Evolutionary conservation across 2,888 invertebrate genomes (phyloP).

Genomic region (Mayetiola destructor): DNA sequence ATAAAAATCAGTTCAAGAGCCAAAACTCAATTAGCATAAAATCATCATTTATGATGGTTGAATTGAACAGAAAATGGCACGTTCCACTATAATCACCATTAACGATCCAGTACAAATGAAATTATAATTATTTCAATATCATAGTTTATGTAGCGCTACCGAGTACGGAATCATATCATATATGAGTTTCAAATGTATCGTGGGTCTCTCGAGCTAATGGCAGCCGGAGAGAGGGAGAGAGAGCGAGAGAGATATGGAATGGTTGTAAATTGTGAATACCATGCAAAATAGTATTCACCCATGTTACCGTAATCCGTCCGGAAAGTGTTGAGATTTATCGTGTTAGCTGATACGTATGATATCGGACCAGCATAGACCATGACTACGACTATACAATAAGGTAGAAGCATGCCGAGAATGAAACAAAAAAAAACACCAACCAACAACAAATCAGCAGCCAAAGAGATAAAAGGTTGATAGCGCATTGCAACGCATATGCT

Average conservation of each 20-base stretch:
- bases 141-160: background rate
- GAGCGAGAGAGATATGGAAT: too few species aligned
- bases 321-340: conserved; percentile 9
- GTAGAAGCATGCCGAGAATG: background rate
- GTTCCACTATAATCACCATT: conserved; percentile 1
- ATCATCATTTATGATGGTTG: background rate
- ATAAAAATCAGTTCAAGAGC: background rate
- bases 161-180: background rate
- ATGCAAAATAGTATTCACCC: too few species aligned
- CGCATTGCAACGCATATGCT: background rate
- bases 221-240: too few species aligned
- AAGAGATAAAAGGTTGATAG: background rate
- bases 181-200: too few species aligned
- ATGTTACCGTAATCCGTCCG: conserved; percentile 9
- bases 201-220: too few species aligned
- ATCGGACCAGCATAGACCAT: background rate
- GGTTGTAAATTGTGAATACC: too few species aligned
- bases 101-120: background rate
- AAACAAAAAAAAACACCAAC: background rate
- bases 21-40: background rate
- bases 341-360: background rate
- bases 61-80: conserved; percentile 3
- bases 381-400: background rate
- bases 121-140: background rate
- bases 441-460: background rate